Evolutionary conservation across 2,888 invertebrate genomes (phyloP).

Genomic region (Trichacis sp.): DNA sequence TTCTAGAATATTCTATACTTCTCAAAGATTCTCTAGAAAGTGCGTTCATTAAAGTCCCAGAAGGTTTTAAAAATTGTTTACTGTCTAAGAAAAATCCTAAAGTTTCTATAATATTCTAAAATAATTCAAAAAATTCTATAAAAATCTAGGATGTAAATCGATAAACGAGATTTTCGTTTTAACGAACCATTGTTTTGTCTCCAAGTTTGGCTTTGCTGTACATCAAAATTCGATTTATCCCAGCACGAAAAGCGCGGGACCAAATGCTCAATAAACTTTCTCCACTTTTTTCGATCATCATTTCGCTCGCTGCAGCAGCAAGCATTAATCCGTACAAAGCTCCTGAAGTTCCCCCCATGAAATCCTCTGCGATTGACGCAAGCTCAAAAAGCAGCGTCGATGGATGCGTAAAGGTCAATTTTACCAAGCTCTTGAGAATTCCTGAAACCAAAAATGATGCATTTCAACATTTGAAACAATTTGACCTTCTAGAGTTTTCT

Average conservation of each 20-base stretch:
- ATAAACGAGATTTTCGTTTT: no score
- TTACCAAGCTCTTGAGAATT: constrained; percentile 48
- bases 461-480: neutral
- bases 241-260: constrained; percentile 72
- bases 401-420: constrained; percentile 60
- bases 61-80: no score
- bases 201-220: constrained; percentile 82
- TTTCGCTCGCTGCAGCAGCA: constrained; percentile 73
- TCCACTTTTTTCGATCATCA: constrained; percentile 34
- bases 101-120: no score
- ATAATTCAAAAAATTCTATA: no score
- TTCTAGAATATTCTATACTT: no score
- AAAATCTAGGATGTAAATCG: neutral
- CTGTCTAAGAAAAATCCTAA: no score
- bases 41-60: no score
- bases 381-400: constrained; percentile 70
- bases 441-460: constrained; percentile 44
- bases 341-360: constrained; percentile 85
- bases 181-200: constrained; percentile 82
- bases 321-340: constrained; percentile 84
- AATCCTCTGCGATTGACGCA: constrained; percentile 76
- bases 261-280: constrained; percentile 66
- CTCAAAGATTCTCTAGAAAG: no score
- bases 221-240: constrained; percentile 74
- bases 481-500: no score